These are phyloP conservation scores for Ypsolopha sequella DNA, from an alignment of 2,888 invertebrate species.

Conservation along the genomic window DNA sequence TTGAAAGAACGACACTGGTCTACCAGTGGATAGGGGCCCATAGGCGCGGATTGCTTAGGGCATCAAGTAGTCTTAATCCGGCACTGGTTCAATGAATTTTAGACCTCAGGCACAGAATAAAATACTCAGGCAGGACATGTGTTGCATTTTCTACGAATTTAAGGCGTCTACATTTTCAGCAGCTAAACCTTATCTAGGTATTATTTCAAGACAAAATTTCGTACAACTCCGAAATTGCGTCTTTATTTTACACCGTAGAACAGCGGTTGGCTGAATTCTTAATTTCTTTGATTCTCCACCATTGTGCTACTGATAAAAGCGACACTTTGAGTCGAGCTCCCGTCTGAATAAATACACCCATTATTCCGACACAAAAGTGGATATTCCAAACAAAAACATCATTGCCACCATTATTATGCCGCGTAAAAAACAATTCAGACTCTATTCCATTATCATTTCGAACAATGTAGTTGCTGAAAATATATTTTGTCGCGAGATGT, in stretches of 20 bases:
- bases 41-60: no score
- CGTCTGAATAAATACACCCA: slow-evolving; percentile 64
- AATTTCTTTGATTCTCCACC: slow-evolving; percentile 65
- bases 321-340: slow-evolving; percentile 53
- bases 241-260: slow-evolving; percentile 57
- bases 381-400: slow-evolving; percentile 61
- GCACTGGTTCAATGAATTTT: no score
- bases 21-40: no score
- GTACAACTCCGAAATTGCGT: slow-evolving; percentile 23
- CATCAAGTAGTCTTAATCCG: no score
- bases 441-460: slow-evolving; percentile 46
- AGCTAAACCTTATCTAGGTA: no score
- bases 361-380: slow-evolving; percentile 63
- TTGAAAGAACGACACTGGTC: no score
- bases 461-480: slow-evolving; percentile 41
- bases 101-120: no score
- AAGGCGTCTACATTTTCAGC: no score
- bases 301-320: slow-evolving; percentile 63
- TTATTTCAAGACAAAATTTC: slow-evolving; percentile 17
- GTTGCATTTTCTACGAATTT: no score
- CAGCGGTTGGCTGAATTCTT: slow-evolving; percentile 45
- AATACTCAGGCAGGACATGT: no score
- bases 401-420: slow-evolving; percentile 42
- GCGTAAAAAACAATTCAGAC: slow-evolving; percentile 46
- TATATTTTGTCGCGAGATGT: slow-evolving; percentile 27